These are phyloP conservation scores for Chiloscyllium plagiosum DNA, from an alignment of 2,113 vertebrate genomes.

Conservation along the genomic window DNA sequence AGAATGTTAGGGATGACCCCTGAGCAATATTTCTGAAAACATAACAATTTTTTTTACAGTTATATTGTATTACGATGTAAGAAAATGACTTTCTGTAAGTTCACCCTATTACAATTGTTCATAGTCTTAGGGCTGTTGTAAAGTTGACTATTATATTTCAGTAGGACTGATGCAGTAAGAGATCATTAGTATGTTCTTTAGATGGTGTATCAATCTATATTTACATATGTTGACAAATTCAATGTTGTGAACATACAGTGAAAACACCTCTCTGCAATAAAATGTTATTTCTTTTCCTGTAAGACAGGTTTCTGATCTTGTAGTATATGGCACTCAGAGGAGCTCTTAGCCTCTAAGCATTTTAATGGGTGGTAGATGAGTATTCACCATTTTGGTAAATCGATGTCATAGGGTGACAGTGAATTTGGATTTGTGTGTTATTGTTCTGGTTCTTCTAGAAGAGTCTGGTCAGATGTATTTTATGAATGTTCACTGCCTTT, in stretches of 20 bases:
- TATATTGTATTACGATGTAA: neutral
- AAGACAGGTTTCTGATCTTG: neutral
- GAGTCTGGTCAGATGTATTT: neutral
- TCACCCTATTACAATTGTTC: neutral
- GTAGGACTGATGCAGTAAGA: neutral
- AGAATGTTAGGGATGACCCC: neutral
- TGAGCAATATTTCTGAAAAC: neutral
- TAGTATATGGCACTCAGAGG: neutral
- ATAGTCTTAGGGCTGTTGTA: neutral
- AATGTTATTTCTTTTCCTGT: neutral
- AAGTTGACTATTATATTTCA: neutral
- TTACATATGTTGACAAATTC: slow-evolving; percentile 4
- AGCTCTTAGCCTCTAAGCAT: neutral
- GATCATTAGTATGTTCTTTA: neutral
- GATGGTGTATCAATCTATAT: neutral
- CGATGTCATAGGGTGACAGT: neutral
- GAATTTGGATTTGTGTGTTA: neutral
- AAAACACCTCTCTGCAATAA: neutral
- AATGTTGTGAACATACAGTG: neutral
- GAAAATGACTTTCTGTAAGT: neutral
- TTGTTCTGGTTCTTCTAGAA: neutral
- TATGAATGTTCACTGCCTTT: neutral
- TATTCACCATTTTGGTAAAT: neutral
- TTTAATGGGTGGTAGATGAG: neutral
- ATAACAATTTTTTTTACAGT: neutral